Evolutionary conservation across 2,113 vertebrate species (phyloP), one percentile per base, ranked within the genome.

Genomic region (Chelonoidis abingdonii): DNA sequence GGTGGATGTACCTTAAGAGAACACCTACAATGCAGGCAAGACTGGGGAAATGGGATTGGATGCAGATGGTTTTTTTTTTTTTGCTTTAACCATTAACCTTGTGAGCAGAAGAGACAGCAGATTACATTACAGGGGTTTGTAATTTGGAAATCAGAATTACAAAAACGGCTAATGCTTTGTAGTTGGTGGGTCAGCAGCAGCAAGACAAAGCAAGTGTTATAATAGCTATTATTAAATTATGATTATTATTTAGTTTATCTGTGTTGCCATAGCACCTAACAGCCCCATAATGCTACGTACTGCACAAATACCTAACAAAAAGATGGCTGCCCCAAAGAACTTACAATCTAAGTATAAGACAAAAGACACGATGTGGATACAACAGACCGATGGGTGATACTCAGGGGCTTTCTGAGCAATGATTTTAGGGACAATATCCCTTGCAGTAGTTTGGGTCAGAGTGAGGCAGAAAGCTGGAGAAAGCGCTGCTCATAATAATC

Each of bases 221-320:
- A 96, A 97, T 97, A 97, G 79, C 88, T 91, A 44, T 4, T 53
- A 89, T 80, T 97, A 93, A 93, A 91, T 87, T 96, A 76, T 86
- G 97, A 79, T 97, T 94, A 96, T 97, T 95, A 95, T 96, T 97
- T 97, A 97, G 97, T 97, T 97, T 95, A 93, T 79, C 75, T 76
- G 27, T 79, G 94, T 87, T 83, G 91, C n/a, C 95, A 92, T 89
- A 96, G 93, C 91, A 95, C 92, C 89, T 88, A 84, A 95, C 0
- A 1, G 57, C 57, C 94, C 79, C 75, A 94, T 1, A n/a, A 84
- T 91, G 57, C 94, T 75, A 91, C 81, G 75, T 88, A 92, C 65
- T 83, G 10, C 54, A 82, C 92, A 80, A 91, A 87, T 59, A 88
- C n/a, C 88, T 86, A 93, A 87, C 82, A 96, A 90, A 95, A 79